phyloP scores from a whole-genome alignment of 1,140 invertebrate genomes.

The Brachionus plicatilis region DNA sequence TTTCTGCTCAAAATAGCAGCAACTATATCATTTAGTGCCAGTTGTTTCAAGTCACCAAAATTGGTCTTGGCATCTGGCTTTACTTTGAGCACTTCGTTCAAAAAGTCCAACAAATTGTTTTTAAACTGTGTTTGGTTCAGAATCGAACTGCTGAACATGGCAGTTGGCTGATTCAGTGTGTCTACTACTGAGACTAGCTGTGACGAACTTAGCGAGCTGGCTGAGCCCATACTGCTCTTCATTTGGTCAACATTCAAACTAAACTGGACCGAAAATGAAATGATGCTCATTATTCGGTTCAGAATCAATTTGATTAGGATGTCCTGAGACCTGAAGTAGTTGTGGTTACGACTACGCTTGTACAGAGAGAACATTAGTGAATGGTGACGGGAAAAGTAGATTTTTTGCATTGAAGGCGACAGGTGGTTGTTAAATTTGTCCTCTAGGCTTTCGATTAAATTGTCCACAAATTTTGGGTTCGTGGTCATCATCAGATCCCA shows the following conservation, averaged over 20 bases:
- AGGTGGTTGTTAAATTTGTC: neutral
- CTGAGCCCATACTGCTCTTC: neutral
- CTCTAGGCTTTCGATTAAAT: conserved; percentile 8
- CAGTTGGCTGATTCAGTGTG: neutral
- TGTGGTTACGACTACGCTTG: neutral
- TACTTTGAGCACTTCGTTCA: neutral
- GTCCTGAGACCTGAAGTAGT: neutral
- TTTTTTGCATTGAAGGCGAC: neutral
- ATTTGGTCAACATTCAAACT: neutral
- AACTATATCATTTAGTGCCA: neutral
- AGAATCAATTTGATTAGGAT: neutral
- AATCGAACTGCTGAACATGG: neutral
- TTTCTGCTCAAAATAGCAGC: neutral
- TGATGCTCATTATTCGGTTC: neutral
- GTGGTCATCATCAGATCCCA: conserved; percentile 2
- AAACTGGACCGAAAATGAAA: conserved; percentile 5
- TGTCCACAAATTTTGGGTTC: conserved; percentile 8
- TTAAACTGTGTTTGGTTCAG: neutral
- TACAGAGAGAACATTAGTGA: neutral
- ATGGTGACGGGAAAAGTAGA: neutral
- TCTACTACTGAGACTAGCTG: neutral
- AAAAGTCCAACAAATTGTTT: neutral
- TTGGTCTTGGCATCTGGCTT: neutral
- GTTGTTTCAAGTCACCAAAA: neutral
- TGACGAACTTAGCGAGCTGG: neutral